Conservation (phyloP, 2,888 invertebrate genomes). For the Gryllus longicercus region DNA sequence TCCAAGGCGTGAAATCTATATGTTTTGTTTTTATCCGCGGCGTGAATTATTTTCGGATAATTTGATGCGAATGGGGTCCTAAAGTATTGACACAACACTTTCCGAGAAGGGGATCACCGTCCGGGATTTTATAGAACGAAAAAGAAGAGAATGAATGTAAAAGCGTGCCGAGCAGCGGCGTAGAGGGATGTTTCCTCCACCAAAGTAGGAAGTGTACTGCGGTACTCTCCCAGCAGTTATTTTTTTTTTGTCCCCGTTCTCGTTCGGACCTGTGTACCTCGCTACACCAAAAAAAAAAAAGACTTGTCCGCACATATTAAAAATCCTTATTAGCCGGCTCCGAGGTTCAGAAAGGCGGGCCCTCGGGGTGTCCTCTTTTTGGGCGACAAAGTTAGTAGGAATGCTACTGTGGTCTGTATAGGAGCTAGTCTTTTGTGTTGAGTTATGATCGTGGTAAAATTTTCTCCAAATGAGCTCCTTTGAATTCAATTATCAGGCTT, state of each 20-base stretch:
- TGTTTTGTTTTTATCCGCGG: not conserved
- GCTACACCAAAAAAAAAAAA: not conserved
- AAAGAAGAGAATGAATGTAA: conserved; percentile 8
- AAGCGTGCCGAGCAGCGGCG: not conserved
- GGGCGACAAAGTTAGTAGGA: not conserved
- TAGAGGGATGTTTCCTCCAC: not conserved
- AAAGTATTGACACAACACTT: not conserved
- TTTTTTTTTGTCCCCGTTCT: not conserved
- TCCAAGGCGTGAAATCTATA: conserved; percentile 8
- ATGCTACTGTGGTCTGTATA: not conserved
- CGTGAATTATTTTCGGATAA: conserved; percentile 17
- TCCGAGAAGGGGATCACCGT: not conserved
- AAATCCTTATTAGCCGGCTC: not conserved
- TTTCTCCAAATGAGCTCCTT: conserved; percentile 8
- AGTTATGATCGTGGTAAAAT: conserved; percentile 17
- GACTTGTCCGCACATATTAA: conserved; percentile 6
- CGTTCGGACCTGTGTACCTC: not conserved
- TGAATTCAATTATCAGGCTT: conserved; percentile 1
- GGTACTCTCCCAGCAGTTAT: not conserved
- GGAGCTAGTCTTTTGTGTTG: not conserved
- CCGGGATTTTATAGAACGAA: conserved; percentile 7
- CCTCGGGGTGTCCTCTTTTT: not conserved
- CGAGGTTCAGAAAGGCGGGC: not conserved
- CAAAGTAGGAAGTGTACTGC: not conserved
- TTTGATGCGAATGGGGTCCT: not conserved